Percentiles rank a stretch among this genome's conserved stretches.
These are phyloP conservation scores for Xenopus borealis DNA, from an alignment of 2,113 vertebrate species.

Conservation along the genomic window DNA sequence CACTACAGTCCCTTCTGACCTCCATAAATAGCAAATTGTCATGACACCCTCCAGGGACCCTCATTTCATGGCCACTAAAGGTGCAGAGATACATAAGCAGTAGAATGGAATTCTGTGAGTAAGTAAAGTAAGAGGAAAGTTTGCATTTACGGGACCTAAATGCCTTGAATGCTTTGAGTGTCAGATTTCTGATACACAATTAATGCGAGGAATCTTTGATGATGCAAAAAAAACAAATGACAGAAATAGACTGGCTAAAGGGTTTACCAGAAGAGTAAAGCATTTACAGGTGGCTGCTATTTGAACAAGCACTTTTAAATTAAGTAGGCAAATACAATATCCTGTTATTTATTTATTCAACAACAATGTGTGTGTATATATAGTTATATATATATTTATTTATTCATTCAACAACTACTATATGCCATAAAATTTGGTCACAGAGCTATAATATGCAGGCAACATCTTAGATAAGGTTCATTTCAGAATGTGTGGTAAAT, in stretches of 20 bases:
- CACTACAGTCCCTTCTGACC: background rate
- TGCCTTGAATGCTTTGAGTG: too few relatives aligned
- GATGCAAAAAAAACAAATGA: background rate
- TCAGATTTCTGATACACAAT: too few relatives aligned
- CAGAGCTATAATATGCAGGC: too few relatives aligned
- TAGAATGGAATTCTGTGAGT: background rate
- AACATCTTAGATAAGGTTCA: background rate
- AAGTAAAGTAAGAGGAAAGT: background rate
- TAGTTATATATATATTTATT: too few relatives aligned
- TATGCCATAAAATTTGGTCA: conserved; percentile 2
- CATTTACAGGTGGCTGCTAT: background rate
- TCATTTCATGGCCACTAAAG: background rate
- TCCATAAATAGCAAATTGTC: background rate
- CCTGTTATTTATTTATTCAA: too few relatives aligned
- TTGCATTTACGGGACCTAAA: too few relatives aligned
- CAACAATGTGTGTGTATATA: too few relatives aligned
- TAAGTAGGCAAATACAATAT: conserved; percentile 3
- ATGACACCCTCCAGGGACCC: background rate
- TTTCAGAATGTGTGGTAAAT: background rate
- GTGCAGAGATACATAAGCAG: background rate
- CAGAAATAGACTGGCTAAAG: background rate
- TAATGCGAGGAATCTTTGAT: too few relatives aligned
- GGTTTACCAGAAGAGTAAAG: background rate
- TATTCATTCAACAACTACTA: background rate
- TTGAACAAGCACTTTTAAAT: conserved; percentile 1